Evolutionary conservation across 1,140 invertebrate species (phyloP).

Genomic region (Diorhabda carinulata): DNA sequence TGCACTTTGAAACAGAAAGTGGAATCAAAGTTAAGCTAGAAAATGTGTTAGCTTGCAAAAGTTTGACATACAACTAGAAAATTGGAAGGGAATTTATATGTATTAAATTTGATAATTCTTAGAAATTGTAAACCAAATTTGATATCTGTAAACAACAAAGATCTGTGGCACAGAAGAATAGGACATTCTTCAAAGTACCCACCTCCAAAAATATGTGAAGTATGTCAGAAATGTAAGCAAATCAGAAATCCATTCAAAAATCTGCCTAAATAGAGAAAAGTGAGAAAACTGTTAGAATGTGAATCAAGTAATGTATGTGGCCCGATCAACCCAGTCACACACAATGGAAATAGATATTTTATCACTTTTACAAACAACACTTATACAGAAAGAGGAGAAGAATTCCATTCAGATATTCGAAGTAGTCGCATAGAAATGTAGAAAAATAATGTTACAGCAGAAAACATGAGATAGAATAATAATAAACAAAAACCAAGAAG

Average conservation of each 20-base stretch:
- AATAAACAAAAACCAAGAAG: too few relatives aligned
- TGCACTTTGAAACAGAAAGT: neutral
- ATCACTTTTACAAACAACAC: conserved; percentile 45
- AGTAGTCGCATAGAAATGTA: too few relatives aligned
- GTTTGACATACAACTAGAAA: conserved; percentile 5
- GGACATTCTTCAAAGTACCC: conserved; percentile 17
- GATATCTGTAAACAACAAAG: neutral
- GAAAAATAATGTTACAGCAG: too few relatives aligned
- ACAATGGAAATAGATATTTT: conserved; percentile 43
- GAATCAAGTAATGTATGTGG: conserved; percentile 46
- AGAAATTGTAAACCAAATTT: neutral
- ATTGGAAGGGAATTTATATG: conserved; percentile 11
- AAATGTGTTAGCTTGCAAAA: conserved; percentile 9
- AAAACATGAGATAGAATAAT: too few relatives aligned
- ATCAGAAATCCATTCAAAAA: conserved; percentile 17
- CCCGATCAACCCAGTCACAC: conserved; percentile 38
- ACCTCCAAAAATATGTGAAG: conserved; percentile 21
- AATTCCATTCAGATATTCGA: too few relatives aligned
- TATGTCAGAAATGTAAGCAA: conserved; percentile 26
- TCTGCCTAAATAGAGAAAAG: conserved; percentile 14
- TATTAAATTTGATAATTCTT: neutral
- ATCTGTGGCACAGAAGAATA: conserved; percentile 20
- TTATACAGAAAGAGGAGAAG: too few relatives aligned
- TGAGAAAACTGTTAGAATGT: conserved; percentile 34
- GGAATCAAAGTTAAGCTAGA: neutral